Evolutionary conservation across 1,140 invertebrate genomes (phyloP), one percentile per base, ranked within the genome.

Genomic region (Ostrea edulis): DNA sequence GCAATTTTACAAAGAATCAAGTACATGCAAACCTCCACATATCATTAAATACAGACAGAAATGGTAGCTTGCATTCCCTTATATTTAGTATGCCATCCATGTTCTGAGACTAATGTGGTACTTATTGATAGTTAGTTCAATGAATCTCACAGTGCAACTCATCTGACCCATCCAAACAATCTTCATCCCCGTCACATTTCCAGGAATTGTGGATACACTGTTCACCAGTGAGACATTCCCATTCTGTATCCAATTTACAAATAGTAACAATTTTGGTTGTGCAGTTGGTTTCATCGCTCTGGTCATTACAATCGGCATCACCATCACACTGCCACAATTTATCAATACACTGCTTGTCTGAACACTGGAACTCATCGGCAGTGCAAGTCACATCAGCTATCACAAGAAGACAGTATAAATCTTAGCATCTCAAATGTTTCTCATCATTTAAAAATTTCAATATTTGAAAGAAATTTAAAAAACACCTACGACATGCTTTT

Each of bases 131-230:
- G 2, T 17, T 12, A 8, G 54, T 55, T 12, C 4, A 62, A 58
- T 44, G 55, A 62, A 62, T 35, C 68, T 77, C 29, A 77, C 68
- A 29, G 2, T 29, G 9, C 9, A 71, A 0, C 95, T 97, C 96
- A 93, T 97, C 96, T 8, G 95, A 96, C n/a, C 95, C 95, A 93
- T 97, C 95, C 14, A 88, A 84, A 91, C 95, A 96, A 88, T 96
- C 95, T 2, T 91, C 85, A n/a, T 94, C 93, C 8, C 94, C 92
- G 89, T 96, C 95, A 93, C 95, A 96, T 7, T 92, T 55, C 98
- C 98, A 99, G 92, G 98, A 97, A 88, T 96, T 97, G 0, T 98
- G 98, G 88, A 99, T 99, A 94, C 98, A 99, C 55, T 91, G 89
- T 20, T 85, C 58, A 22, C 25, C 44, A 22, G 44, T 77, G 25